A percentile compares a stretch with the other conserved stretches of the same genome.
Evolutionary conservation across 2,797 vertebrate species (phyloP).

Genomic region (Phataginus tetradactyla): DNA sequence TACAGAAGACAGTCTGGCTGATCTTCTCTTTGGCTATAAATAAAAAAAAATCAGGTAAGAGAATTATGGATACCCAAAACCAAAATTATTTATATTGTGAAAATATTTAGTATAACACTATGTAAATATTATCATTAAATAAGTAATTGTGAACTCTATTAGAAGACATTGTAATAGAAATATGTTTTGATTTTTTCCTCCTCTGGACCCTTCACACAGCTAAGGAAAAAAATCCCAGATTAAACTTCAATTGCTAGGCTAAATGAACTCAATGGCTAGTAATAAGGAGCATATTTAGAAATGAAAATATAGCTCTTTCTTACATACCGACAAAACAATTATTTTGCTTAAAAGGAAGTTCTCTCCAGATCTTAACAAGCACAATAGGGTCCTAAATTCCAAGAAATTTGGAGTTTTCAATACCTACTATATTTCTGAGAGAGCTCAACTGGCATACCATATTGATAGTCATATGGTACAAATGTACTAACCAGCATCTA

Average conservation of each 20-base stretch:
- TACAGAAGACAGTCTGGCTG: constrained; percentile 94
- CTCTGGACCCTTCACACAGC: not conserved
- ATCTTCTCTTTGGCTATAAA: constrained; percentile 95
- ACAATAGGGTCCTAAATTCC: constrained; percentile 8
- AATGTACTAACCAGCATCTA: constrained; percentile 12
- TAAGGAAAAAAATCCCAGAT: not conserved
- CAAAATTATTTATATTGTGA: constrained; percentile 55
- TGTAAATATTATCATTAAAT: constrained; percentile 36
- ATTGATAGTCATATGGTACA: not conserved
- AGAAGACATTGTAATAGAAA: constrained; percentile 26
- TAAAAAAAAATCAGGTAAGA: constrained; percentile 76
- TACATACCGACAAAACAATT: constrained; percentile 27
- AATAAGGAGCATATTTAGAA: not conserved
- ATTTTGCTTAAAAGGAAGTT: constrained; percentile 31
- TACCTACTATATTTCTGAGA: constrained; percentile 39
- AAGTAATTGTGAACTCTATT: constrained; percentile 22
- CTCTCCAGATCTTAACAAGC: constrained; percentile 37
- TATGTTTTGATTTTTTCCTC: constrained; percentile 11
- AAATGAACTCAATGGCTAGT: constrained; percentile 31
- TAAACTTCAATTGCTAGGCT: constrained; percentile 39
- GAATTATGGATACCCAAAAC: not conserved
- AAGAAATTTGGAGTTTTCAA: constrained; percentile 42
- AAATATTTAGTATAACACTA: constrained; percentile 54
- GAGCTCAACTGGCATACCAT: not conserved
- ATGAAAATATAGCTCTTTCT: constrained; percentile 33